phyloP scores from a whole-genome alignment of 2,797 vertebrate species.

The Tachyglossus aculeatus region DNA sequence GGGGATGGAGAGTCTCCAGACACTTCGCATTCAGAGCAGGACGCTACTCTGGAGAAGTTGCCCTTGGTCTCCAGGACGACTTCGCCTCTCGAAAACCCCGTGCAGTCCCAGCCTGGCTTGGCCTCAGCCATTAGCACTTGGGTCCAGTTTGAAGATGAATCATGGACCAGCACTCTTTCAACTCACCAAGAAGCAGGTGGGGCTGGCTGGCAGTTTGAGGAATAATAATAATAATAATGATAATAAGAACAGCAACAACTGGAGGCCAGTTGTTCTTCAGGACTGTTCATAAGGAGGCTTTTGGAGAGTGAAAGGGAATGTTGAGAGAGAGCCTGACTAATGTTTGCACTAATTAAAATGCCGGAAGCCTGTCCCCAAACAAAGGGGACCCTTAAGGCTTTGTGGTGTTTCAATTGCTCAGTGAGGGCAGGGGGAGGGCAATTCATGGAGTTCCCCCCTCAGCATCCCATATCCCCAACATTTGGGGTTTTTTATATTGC shows the following conservation, averaged over 20 bases:
- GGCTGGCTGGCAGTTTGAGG: neutral
- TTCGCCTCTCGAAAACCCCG: constrained; percentile 48
- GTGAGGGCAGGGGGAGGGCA: neutral
- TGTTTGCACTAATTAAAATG: constrained; percentile 49
- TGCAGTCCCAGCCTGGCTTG: constrained; percentile 44
- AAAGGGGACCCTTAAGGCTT: constrained; percentile 24
- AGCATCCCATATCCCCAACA: neutral
- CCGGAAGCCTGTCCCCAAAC: constrained; percentile 22
- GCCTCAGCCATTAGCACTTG: constrained; percentile 70
- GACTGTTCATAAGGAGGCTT: neutral
- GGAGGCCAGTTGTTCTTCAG: constrained; percentile 14
- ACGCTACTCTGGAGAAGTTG: constrained; percentile 52
- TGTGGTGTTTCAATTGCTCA: constrained; percentile 9
- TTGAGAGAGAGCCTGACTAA: constrained; percentile 33
- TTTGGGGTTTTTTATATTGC: constrained; percentile 13
- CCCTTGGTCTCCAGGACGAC: constrained; percentile 48
- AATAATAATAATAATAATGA: too few species aligned
- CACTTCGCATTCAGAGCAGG: constrained; percentile 46
- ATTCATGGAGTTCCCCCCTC: neutral
- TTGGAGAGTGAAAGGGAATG: constrained; percentile 4
- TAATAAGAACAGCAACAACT: neutral
- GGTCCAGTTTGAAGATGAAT: constrained; percentile 79
- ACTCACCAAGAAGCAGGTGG: constrained; percentile 60
- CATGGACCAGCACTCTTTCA: constrained; percentile 59
- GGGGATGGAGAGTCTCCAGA: constrained; percentile 59